Conservation (phyloP, 2,113 vertebrate genomes). For the Vimba vimba region DNA sequence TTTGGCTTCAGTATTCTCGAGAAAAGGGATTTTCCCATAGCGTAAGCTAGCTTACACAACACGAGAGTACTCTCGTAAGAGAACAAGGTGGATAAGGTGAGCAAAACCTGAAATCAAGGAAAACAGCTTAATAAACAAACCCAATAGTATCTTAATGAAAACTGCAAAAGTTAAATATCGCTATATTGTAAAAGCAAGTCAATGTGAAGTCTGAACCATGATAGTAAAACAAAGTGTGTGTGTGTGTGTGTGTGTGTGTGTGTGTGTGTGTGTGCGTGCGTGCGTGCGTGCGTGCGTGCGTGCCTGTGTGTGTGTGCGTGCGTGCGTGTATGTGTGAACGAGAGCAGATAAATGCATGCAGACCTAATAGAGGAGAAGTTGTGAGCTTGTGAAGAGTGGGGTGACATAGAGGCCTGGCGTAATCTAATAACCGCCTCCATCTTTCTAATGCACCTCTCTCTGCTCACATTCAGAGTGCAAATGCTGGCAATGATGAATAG, state of each 20-base stretch:
- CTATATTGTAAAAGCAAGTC: background rate
- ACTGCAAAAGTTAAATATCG: background rate
- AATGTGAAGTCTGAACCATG: background rate
- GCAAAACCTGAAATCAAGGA: background rate
- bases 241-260: background rate
- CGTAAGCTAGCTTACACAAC: no score
- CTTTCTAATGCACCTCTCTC: slow-evolving; percentile 54
- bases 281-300: no score
- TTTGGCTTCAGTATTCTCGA: no score
- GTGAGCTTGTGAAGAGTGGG: slow-evolving; percentile 54
- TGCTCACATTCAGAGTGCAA: slow-evolving; percentile 44
- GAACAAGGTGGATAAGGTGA: no score
- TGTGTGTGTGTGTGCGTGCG: no score
- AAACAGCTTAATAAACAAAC: background rate
- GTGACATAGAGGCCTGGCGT: slow-evolving; percentile 55
- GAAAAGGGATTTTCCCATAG: no score
- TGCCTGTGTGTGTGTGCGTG: background rate
- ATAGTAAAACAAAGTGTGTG: background rate
- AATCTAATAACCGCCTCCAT: slow-evolving; percentile 59
- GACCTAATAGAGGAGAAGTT: slow-evolving; percentile 58
- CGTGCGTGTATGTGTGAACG: background rate
- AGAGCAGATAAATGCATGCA: slow-evolving; percentile 50
- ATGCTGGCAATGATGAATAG: slow-evolving; percentile 59
- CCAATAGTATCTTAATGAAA: background rate
- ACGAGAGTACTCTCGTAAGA: no score